Conservation (phyloP, 1,140 invertebrate genomes). For the Fopius arisanus region DNA sequence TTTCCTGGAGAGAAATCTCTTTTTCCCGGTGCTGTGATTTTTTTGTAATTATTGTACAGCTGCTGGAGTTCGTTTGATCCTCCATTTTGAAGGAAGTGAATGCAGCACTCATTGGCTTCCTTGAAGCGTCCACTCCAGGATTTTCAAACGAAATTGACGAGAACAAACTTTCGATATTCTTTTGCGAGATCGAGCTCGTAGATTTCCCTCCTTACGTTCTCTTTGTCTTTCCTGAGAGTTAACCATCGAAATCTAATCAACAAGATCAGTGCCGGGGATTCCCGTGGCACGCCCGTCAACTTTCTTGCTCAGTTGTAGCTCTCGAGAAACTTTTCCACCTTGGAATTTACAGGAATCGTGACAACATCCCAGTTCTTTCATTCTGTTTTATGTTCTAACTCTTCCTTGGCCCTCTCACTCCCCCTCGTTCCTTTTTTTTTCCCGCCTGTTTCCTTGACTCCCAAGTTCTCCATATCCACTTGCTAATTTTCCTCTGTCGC, state of each 20-base stretch:
- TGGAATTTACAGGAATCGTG: constrained; percentile 28
- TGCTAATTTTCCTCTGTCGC: constrained; percentile 13
- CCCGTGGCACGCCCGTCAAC: background rate
- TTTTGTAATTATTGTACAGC: too few species aligned
- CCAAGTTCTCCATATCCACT: constrained; percentile 1
- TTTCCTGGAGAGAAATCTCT: too few species aligned
- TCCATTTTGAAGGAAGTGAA: background rate
- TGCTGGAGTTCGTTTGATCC: too few species aligned
- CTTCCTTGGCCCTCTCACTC: background rate
- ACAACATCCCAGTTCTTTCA: constrained; percentile 2
- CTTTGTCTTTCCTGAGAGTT: constrained; percentile 34
- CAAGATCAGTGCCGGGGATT: constrained; percentile 38
- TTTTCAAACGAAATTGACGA: constrained; percentile 23
- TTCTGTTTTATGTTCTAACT: constrained; percentile 3
- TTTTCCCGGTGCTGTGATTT: too few species aligned
- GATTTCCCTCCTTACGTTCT: constrained; percentile 24
- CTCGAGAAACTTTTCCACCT: constrained; percentile 15
- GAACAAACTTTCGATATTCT: constrained; percentile 29
- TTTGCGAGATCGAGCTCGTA: constrained; percentile 28
- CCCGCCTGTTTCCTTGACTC: background rate
- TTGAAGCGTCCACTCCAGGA: background rate
- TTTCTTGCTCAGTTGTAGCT: background rate
- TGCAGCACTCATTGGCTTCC: background rate
- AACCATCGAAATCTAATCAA: constrained; percentile 48
- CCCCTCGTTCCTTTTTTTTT: background rate